A percentile compares a stretch with the other conserved stretches of the same genome.
Evolutionary conservation across 2,797 vertebrate genomes (phyloP).

Genomic region (Phrynocephalus vlangalii): DNA sequence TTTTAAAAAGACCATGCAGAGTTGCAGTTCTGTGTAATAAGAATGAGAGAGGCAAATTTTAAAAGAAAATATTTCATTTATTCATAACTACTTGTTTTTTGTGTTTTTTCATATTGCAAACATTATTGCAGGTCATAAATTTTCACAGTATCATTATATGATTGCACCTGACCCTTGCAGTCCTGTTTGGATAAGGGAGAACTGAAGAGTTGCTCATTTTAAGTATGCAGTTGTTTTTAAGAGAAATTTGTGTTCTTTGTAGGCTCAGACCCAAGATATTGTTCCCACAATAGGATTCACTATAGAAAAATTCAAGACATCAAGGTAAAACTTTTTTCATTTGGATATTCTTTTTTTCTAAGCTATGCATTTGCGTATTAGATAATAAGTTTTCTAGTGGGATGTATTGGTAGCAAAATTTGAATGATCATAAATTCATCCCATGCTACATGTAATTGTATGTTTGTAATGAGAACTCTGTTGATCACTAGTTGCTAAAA

Average conservation of each 20-base stretch:
- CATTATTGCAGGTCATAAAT: background rate
- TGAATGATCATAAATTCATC: background rate
- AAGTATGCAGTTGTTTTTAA: constrained; percentile 38
- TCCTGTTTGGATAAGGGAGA: background rate
- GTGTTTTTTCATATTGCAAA: background rate
- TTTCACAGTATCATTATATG: background rate
- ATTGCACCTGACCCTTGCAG: background rate
- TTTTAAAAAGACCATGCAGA: background rate
- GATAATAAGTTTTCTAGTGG: background rate
- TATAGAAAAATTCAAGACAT: constrained; percentile 98
- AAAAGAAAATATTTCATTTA: background rate
- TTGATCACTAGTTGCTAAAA: background rate
- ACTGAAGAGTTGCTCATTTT: constrained; percentile 6
- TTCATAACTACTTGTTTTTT: background rate
- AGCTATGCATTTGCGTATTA: background rate
- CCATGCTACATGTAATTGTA: background rate
- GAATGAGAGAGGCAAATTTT: background rate
- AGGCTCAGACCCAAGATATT: constrained; percentile 97
- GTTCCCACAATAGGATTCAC: constrained; percentile 99
- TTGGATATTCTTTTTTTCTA: background rate
- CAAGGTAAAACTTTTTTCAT: constrained; percentile 83
- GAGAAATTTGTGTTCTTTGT: constrained; percentile 57
- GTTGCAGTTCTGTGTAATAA: background rate
- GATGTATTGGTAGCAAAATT: background rate
- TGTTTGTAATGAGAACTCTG: background rate